phyloP scores from a whole-genome alignment of 2,113 vertebrate species.

The Camelus dromedarius region DNA sequence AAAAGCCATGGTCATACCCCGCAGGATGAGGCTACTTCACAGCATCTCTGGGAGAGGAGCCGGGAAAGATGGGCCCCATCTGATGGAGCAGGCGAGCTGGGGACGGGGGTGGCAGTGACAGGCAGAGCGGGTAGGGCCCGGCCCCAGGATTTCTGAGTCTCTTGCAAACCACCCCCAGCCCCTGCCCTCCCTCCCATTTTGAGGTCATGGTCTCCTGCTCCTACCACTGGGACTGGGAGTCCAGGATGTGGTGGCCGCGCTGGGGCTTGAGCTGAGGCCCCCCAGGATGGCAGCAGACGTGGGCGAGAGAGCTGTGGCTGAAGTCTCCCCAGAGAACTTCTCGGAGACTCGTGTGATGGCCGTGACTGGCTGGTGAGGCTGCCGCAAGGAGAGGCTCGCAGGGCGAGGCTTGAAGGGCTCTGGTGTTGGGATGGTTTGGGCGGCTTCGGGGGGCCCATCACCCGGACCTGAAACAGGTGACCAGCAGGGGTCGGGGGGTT shows the following conservation, averaged over 20 bases:
- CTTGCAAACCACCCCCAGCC: neutral
- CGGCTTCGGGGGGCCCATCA: slow-evolving; percentile 52
- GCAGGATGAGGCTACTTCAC: neutral
- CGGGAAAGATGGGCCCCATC: neutral
- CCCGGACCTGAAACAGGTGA: slow-evolving; percentile 74
- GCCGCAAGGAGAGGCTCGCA: slow-evolving; percentile 88
- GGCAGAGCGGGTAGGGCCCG: too few relatives aligned
- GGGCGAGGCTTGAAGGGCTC: slow-evolving; percentile 87
- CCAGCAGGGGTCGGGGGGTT: neutral
- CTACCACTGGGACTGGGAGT: slow-evolving; percentile 88
- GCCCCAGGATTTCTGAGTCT: neutral
- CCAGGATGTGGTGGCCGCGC: slow-evolving; percentile 81
- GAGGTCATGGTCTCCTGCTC: neutral
- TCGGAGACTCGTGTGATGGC: slow-evolving; percentile 90
- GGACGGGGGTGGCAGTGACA: neutral
- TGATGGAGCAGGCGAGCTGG: neutral
- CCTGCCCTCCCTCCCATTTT: neutral
- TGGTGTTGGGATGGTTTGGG: neutral
- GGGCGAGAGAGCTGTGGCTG: slow-evolving; percentile 80
- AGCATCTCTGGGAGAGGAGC: neutral
- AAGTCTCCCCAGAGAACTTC: slow-evolving; percentile 84
- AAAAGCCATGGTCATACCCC: neutral
- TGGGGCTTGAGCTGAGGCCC: slow-evolving; percentile 78
- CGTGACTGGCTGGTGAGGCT: slow-evolving; percentile 91
- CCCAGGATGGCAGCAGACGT: slow-evolving; percentile 81